Evolutionary conservation across 2,797 vertebrate genomes (phyloP).

Genomic region (Acrocephalus scirpaceus): DNA sequence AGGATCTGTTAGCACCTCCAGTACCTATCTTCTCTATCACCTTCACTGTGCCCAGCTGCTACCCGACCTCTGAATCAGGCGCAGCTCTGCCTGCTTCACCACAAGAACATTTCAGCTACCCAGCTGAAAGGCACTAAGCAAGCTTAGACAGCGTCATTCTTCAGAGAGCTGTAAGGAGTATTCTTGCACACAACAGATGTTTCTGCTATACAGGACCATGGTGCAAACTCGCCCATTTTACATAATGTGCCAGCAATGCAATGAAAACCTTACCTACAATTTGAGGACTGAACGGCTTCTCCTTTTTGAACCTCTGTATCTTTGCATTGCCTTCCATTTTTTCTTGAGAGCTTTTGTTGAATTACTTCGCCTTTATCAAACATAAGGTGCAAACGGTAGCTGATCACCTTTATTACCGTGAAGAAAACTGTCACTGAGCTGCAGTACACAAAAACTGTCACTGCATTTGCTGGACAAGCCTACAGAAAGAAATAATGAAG

Average conservation of each 20-base stretch:
- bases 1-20: not conserved
- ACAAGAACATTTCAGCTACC: not conserved
- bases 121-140: not conserved
- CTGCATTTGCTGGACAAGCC: conserved; percentile 89
- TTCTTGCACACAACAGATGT: not conserved
- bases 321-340: conserved; percentile 78
- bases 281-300: conserved; percentile 74
- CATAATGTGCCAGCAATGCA: not conserved
- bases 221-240: not conserved
- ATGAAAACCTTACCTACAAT: conserved; percentile 77
- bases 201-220: not conserved
- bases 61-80: not conserved
- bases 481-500: conserved; percentile 61
- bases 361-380: conserved; percentile 90
- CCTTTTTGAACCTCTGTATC: conserved; percentile 81
- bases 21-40: not conserved
- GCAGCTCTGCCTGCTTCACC: not conserved
- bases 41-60: not conserved
- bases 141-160: not conserved
- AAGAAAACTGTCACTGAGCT: conserved; percentile 90
- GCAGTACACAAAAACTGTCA: conserved; percentile 93
- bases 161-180: not conserved
- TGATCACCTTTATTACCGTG: conserved; percentile 90
- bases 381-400: conserved; percentile 94
- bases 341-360: conserved; percentile 80